phyloP scores from a whole-genome alignment of 2,797 vertebrate genomes.

The Valencia hispanica region DNA sequence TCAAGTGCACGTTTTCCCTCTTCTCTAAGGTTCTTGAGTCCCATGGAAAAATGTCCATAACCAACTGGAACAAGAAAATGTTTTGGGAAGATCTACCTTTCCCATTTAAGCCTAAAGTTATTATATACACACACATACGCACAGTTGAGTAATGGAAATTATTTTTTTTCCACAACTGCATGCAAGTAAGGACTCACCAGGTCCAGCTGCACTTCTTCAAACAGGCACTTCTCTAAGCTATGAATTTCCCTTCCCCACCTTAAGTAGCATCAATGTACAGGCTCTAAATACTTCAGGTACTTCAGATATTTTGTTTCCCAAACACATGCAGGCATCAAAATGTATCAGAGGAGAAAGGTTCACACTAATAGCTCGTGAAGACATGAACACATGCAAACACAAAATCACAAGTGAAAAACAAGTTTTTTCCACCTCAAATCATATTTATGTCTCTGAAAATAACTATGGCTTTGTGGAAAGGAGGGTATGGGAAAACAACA shows the following conservation, averaged over 20 bases:
- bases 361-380: not conserved
- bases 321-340: not conserved
- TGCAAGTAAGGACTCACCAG: constrained; percentile 14
- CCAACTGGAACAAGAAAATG: not conserved
- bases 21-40: constrained; percentile 19
- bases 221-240: not conserved
- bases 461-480: not conserved
- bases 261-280: not conserved
- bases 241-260: not conserved
- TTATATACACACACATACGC: constrained; percentile 8
- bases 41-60: constrained; percentile 8
- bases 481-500: not conserved
- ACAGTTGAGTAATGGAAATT: constrained; percentile 18
- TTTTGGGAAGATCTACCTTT: constrained; percentile 12
- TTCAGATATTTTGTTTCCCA: not conserved
- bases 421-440: not conserved
- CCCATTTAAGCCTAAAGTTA: constrained; percentile 24
- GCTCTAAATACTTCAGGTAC: not conserved
- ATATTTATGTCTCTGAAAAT: not conserved
- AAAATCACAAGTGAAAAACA: not conserved
- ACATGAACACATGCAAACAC: too few species aligned
- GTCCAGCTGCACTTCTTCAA: constrained; percentile 11
- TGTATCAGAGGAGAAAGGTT: not conserved
- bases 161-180: constrained; percentile 49
- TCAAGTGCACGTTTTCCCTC: not conserved